phyloP scores from a whole-genome alignment of 2,113 vertebrate species.

The Crotalus viridis region DNA sequence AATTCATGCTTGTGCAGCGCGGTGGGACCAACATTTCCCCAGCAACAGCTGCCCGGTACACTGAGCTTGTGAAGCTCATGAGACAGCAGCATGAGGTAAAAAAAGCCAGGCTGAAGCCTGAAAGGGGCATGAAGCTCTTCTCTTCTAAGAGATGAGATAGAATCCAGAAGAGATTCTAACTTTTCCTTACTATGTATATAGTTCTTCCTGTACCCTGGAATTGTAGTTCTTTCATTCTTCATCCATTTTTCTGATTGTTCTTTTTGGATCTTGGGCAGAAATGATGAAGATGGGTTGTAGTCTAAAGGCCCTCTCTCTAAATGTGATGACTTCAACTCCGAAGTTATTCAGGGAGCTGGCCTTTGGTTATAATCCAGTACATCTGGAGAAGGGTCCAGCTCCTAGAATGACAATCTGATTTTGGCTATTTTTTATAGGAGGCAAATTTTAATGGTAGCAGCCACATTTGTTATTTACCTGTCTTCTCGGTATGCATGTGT shows the following conservation, averaged over 20 bases:
- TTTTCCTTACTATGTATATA: background rate
- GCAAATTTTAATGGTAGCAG: background rate
- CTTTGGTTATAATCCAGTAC: background rate
- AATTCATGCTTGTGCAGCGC: conserved; percentile 77
- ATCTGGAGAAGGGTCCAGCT: background rate
- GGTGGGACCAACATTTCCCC: conserved; percentile 74
- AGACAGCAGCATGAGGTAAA: conserved; percentile 83
- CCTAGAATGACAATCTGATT: background rate
- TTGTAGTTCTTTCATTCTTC: background rate
- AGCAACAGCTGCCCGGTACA: conserved; percentile 76
- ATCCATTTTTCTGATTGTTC: background rate
- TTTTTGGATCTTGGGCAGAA: background rate
- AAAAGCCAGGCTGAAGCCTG: background rate
- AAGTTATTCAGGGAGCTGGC: background rate
- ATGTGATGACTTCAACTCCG: background rate
- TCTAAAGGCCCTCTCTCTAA: background rate
- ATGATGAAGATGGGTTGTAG: background rate
- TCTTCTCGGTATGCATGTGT: no score
- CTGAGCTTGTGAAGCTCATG: conserved; percentile 79
- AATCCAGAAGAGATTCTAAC: background rate
- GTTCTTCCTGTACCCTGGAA: background rate
- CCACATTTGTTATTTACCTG: background rate
- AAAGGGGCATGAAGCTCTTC: background rate
- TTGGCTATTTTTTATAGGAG: background rate
- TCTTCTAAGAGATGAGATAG: background rate